A percentile compares a stretch with the other conserved stretches of the same genome.
Evolutionary conservation across 2,797 vertebrate genomes (phyloP).

Genomic region (Ptychadena robeensis): DNA sequence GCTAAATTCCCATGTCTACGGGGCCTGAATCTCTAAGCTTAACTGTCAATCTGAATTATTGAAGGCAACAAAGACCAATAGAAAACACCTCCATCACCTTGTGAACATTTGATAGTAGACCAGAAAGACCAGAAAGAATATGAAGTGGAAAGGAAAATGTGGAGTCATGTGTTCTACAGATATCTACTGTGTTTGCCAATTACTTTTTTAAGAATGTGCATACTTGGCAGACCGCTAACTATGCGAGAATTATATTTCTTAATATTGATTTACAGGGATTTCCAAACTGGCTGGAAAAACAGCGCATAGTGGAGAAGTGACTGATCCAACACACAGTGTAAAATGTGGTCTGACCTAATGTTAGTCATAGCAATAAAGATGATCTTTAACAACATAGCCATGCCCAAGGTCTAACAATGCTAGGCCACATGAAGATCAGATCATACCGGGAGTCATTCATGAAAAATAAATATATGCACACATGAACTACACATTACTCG

Average conservation of each 20-base stretch:
- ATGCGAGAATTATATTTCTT: neutral
- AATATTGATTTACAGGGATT: neutral
- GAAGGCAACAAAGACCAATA: neutral
- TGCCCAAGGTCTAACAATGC: too few relatives aligned
- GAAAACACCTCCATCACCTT: too few relatives aligned
- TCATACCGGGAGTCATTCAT: too few relatives aligned
- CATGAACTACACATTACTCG: too few relatives aligned
- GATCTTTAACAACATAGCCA: too few relatives aligned
- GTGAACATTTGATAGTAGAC: neutral
- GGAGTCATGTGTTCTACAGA: neutral
- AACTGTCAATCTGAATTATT: neutral
- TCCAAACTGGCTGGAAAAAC: neutral
- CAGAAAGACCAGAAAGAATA: neutral
- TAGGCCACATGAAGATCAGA: too few relatives aligned
- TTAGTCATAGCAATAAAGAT: too few relatives aligned
- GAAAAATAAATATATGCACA: too few relatives aligned
- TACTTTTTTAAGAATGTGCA: slow-evolving; percentile 5
- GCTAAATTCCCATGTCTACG: too few relatives aligned
- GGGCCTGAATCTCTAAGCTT: neutral
- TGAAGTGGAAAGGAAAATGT: neutral
- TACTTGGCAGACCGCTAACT: neutral
- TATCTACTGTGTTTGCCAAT: neutral
- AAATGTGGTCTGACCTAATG: too few relatives aligned
- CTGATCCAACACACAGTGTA: too few relatives aligned
- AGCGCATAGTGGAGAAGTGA: neutral